A percentile compares a stretch with the other conserved stretches of the same genome.
phyloP scores from a whole-genome alignment of 2,888 invertebrate genomes.

The Drosophila setosimentum region DNA sequence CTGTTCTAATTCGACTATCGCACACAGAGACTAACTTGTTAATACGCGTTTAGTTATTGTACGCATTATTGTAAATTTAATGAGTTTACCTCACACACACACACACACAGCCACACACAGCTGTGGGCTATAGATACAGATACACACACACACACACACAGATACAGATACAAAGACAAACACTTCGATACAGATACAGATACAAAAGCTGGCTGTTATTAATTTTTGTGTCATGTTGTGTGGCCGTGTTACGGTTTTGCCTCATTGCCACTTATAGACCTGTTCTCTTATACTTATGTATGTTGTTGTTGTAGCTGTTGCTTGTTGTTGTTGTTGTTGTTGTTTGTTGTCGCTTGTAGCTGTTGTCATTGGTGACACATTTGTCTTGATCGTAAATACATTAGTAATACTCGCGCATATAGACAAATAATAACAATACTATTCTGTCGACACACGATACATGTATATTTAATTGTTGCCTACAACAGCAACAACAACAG shows the following conservation, averaged over 20 bases:
- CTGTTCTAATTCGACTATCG: too few species aligned
- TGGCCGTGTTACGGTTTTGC: constrained; percentile 76
- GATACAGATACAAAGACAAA: constrained; percentile 44
- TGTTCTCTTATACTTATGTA: constrained; percentile 32
- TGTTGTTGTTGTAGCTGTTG: neutral
- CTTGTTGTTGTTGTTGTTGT: constrained; percentile 18
- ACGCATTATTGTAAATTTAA: constrained; percentile 78
- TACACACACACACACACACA: constrained; percentile 14
- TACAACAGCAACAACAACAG: constrained; percentile 19
- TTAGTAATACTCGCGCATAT: constrained; percentile 55
- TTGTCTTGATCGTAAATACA: constrained; percentile 76
- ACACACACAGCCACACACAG: constrained; percentile 17
- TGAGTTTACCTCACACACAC: constrained; percentile 61
- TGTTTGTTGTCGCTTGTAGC: constrained; percentile 16
- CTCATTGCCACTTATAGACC: constrained; percentile 73
- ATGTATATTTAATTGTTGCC: constrained; percentile 51
- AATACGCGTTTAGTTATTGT: constrained; percentile 73
- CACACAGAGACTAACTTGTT: constrained; percentile 8
- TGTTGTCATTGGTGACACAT: constrained; percentile 72
- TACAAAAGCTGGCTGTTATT: constrained; percentile 66
- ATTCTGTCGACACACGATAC: constrained; percentile 24
- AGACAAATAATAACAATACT: constrained; percentile 20
- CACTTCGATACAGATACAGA: constrained; percentile 46
- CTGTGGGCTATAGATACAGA: constrained; percentile 29
- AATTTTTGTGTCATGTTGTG: constrained; percentile 78